These are phyloP conservation scores for Parauchenoglanis punctatus DNA, from an alignment of 2,797 vertebrate species.

Conservation along the genomic window DNA sequence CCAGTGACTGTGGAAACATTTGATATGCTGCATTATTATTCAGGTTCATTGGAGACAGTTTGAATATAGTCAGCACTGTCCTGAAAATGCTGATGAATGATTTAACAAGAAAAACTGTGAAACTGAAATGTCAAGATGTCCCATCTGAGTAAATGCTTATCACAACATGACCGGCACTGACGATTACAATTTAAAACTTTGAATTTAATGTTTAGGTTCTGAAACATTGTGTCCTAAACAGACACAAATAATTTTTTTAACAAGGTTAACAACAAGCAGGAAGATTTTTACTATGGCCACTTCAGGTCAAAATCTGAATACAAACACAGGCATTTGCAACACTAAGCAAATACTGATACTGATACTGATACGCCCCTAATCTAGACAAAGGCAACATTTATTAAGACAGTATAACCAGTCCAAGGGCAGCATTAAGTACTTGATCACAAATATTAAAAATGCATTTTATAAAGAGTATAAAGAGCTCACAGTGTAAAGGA, in stretches of 20 bases:
- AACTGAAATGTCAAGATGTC: neutral
- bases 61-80: neutral
- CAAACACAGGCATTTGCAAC: neutral
- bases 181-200: neutral
- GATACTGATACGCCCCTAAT: neutral
- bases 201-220: neutral
- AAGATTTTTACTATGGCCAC: neutral
- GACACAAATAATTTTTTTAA: too few species aligned
- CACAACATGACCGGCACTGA: neutral
- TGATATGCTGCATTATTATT: neutral
- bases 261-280: too few species aligned
- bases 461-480: neutral
- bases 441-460: neutral
- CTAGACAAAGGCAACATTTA: neutral
- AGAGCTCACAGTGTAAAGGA: neutral
- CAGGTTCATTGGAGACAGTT: neutral
- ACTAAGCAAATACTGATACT: neutral
- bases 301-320: neutral
- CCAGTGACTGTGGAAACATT: neutral
- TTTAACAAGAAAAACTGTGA: neutral
- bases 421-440: neutral
- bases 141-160: neutral
- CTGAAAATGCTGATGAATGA: neutral
- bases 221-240: neutral
- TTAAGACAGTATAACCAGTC: neutral